These are phyloP conservation scores for Tautogolabrus adspersus DNA, from an alignment of 2,113 vertebrate species.

Conservation along the genomic window DNA sequence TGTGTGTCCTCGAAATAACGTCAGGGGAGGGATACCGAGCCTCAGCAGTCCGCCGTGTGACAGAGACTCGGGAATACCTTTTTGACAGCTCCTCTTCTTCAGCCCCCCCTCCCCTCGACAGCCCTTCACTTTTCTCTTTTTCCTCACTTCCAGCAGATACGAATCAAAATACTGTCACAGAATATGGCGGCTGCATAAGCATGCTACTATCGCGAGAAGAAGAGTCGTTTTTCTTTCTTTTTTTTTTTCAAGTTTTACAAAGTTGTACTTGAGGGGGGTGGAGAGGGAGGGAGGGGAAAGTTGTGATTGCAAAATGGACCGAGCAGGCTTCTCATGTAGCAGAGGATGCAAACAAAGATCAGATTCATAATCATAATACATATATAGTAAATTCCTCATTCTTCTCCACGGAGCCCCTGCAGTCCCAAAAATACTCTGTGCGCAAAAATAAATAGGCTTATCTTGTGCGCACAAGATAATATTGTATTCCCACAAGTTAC, in stretches of 20 bases:
- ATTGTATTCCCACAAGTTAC: too few species aligned
- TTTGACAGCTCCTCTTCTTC: constrained; percentile 80
- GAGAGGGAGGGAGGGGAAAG: constrained; percentile 39
- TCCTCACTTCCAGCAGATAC: constrained; percentile 85
- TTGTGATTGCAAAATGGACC: constrained; percentile 14
- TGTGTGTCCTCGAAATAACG: constrained; percentile 71
- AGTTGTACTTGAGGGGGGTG: constrained; percentile 34
- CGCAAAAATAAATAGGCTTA: too few species aligned
- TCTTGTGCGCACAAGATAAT: too few species aligned
- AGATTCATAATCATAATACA: too few species aligned
- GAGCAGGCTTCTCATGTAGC: not conserved
- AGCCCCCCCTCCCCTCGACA: constrained; percentile 73
- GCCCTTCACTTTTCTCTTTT: constrained; percentile 81
- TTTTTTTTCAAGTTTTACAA: constrained; percentile 29
- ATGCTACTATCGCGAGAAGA: constrained; percentile 87
- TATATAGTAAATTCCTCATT: too few species aligned
- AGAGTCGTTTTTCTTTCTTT: constrained; percentile 50
- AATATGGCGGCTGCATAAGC: constrained; percentile 90
- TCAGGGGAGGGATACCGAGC: constrained; percentile 62
- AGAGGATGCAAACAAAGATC: not conserved
- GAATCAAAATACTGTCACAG: constrained; percentile 93
- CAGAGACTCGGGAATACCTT: constrained; percentile 69
- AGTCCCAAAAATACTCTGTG: too few species aligned
- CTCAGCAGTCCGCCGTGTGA: constrained; percentile 63
- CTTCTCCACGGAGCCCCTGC: too few species aligned